Conservation (phyloP, 2,888 invertebrate species). For the Leucophenga montana region DNA sequence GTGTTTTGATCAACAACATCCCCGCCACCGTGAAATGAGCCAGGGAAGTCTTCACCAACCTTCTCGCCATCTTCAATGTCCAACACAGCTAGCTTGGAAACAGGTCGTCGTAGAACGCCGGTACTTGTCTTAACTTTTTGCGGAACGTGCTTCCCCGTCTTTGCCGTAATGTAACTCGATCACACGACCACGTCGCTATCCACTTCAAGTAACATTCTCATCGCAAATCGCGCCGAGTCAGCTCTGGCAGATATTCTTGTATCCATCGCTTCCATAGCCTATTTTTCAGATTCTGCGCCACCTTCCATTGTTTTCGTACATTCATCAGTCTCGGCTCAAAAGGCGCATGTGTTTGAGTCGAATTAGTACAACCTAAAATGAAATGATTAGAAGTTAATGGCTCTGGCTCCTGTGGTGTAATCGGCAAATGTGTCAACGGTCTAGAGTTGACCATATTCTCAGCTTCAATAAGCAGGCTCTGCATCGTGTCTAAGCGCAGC, state of each 20-base stretch:
- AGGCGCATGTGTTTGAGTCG: constrained; percentile 30
- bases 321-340: constrained; percentile 7
- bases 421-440: no score
- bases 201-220: constrained; percentile 11
- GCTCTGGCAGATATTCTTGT: constrained; percentile 30
- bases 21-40: constrained; percentile 36
- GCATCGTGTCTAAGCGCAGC: no score
- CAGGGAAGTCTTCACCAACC: constrained; percentile 21
- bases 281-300: no score
- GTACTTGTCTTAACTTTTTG: no score
- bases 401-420: no score
- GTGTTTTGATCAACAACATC: constrained; percentile 22
- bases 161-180: constrained; percentile 11
- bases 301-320: no score
- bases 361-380: constrained; percentile 28
- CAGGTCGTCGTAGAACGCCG: no score
- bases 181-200: constrained; percentile 27
- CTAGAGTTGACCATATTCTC: no score
- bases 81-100: constrained; percentile 26
- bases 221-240: constrained; percentile 31
- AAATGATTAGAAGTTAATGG: constrained; percentile 36
- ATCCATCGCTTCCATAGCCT: constrained; percentile 11
- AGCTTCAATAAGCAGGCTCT: no score
- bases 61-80: constrained; percentile 23
- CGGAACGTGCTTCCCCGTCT: constrained; percentile 24